Base-by-base conservation (phyloP, 2,113 vertebrate genomes). In the Apeltes quadracus region DNA sequence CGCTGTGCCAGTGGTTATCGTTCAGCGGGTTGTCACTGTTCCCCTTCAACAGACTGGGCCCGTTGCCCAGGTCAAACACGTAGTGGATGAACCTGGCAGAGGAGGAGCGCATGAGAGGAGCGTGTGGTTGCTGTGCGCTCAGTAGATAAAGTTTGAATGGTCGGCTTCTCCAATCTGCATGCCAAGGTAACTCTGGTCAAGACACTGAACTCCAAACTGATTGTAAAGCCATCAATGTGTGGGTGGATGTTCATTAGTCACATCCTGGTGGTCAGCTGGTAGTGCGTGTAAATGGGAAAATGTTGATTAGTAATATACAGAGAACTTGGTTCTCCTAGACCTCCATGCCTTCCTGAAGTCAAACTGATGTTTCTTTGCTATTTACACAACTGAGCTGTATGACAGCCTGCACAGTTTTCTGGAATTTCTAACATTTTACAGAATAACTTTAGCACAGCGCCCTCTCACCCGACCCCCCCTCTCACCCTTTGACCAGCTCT, bases 1-100 rank as follows among this genome's bases (percentile, higher is more conserved):
- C 97, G 0, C 96, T 97, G 83, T 98, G 97, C 97, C 97, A 99
- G 73, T 97, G 97, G 89, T 99, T 99, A 82, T 99, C 97, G 55
- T 97, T 97, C 69, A 99, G 93, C 3, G 94, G 93, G 41, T 94
- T 96, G 72, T 98, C 96, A 2, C 96, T 98, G 90, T 99, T 99
- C 46, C 97, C 97, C 84, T 99, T 99, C 88, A 99, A 92, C 77
- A 99, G 95, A 65, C 97, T 98, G 20, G 97, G 96, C n/a, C 97
- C 97, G 0, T 98, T 98, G 54, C 97, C 97, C 51, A 99, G 94
- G 87, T 99, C 95, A 69, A 99, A 98, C 22, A 98, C 97, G 0
- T 99, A 99, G 89, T 99, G 97, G 86, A 99, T 96, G 11, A 97
- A 99, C 75, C 97, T 99, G 81, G 16, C 6, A 50, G 41, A 18